Evolutionary conservation across 2,888 invertebrate genomes (phyloP), one percentile per base, ranked within the genome.

Genomic region (Lasius platythorax): DNA sequence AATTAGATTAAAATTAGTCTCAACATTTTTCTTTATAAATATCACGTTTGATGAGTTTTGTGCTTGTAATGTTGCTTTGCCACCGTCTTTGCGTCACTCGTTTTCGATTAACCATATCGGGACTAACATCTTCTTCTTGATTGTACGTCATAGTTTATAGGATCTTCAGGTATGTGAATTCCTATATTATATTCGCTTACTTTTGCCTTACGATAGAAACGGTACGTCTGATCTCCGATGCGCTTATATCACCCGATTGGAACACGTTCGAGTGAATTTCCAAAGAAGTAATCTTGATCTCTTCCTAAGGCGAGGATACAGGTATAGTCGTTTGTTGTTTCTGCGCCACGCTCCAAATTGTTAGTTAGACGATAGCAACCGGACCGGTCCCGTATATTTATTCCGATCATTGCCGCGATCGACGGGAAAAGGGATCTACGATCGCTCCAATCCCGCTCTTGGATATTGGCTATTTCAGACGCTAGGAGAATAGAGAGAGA

Each of bases 241-340:
- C 28, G 58, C 12, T 28, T 66, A 56, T 74, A 84, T 81, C 76
- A 81, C 33, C 74, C 79, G 84, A 86, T 89, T 85, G 79, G 68
- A 88, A 85, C 84, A 87, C 84, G 83, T 85, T 81, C 84, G 85
- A 79, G 82, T 84, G 85, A 83, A 85, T 87, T 85, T 66, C 37
- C 66, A 28, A 75, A 37, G 82, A n/a, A 23, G 79, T 58, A 81
- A 87, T 87, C 83, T 83, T 72, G 46, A 58, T 76, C 81, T 76
- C 81, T 66, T 58, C 67, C 43, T 73, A 73, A 79, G 79, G 79
- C 73, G 66, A 76, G 64, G 50, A 53, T 30, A 61, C 40, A 40
- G 50, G n/a, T 23, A 43, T 15, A 66, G 82, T 56, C 70, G 53
- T 30, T 72, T 66, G 46, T 82, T 67, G 83, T 85, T 74, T 78